Base-by-base conservation (phyloP, 2,797 vertebrate species). In the Clarias laeviceps region DNA sequence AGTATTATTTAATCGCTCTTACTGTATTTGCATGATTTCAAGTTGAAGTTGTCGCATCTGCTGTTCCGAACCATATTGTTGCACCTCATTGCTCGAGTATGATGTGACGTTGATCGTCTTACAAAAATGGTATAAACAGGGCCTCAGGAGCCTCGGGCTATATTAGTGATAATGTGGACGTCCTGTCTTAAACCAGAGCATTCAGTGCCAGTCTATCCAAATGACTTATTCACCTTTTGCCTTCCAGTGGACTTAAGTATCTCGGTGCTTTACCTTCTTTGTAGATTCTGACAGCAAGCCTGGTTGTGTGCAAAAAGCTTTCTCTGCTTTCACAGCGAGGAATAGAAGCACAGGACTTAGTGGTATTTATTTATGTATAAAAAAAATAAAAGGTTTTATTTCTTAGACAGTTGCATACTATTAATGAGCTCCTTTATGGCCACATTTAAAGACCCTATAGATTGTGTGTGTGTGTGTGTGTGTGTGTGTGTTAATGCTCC, bases 91-190 rank as follows among this genome's bases (percentile, higher is more conserved):
- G 85, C 84, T 89, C 76, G 83, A 78, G 72, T 86, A 29, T 88
- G 50, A 82, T 74, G 77, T 90, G 88, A 82, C 90, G 92, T 94
- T 50, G 45, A 50, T 11, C 45, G 93, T 91, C 88, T 84, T 5
- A 72, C 74, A 91, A 89, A 93, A 92, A 92, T 91, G 92, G 90
- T 90, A 93, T 93, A 90, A 93, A 93, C 92, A 87, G 90, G 84
- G 88, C 76, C 91, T 91, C 88, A 84, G 91, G 91, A 91, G 89
- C n/a, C n/a, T n/a, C n/a, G n/a, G n/a, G n/a, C 87, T 88, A 85
- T 83, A 32, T 87, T 93, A 94, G 92, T 93, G 87, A 91, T 66
- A 89, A 79, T 84, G 85, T 86, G 90, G 91, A 90, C 90, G 88
- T 90, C 89, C 91, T 88, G 90, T 89, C 91, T 90, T 88, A 88